Percentiles rank a stretch among this genome's conserved stretches.
These are phyloP conservation scores for Calameuta idolon DNA, from an alignment of 2,888 invertebrate species.

Conservation along the genomic window DNA sequence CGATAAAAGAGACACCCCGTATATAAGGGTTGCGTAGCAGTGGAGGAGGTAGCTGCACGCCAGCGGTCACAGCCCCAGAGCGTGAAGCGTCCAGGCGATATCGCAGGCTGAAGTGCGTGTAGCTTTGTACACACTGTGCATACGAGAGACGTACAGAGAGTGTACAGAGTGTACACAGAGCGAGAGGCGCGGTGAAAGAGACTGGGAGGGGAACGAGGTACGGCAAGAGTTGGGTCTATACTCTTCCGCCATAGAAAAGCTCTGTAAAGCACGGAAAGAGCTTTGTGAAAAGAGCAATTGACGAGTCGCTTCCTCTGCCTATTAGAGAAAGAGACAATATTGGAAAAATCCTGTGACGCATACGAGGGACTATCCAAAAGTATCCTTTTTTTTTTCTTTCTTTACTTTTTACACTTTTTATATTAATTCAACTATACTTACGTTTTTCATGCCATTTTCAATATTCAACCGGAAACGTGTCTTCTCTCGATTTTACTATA, in stretches of 20 bases:
- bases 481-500: not conserved
- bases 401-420: slow-evolving; percentile 16
- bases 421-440: slow-evolving; percentile 42
- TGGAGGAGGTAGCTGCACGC: not conserved
- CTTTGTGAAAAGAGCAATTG: slow-evolving; percentile 57
- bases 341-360: slow-evolving; percentile 17
- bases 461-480: not conserved
- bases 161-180: not conserved
- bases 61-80: slow-evolving; percentile 3
- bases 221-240: slow-evolving; percentile 3
- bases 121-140: not conserved
- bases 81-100: slow-evolving; percentile 26
- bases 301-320: slow-evolving; percentile 42
- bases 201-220: not conserved
- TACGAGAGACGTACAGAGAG: not conserved
- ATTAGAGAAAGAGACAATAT: slow-evolving; percentile 50
- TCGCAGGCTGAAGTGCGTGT: slow-evolving; percentile 9
- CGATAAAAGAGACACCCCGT: slow-evolving; percentile 39
- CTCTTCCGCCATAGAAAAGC: slow-evolving; percentile 31
- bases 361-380: not conserved
- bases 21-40: not conserved
- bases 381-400: not conserved
- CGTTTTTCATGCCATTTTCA: slow-evolving; percentile 7
- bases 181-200: not conserved
- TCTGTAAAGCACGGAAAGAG: slow-evolving; percentile 36